Percentiles rank a stretch among this genome's conserved stretches.
Evolutionary conservation across 2,113 vertebrate species (phyloP).

Genomic region (Sakesphorus luctuosus): DNA sequence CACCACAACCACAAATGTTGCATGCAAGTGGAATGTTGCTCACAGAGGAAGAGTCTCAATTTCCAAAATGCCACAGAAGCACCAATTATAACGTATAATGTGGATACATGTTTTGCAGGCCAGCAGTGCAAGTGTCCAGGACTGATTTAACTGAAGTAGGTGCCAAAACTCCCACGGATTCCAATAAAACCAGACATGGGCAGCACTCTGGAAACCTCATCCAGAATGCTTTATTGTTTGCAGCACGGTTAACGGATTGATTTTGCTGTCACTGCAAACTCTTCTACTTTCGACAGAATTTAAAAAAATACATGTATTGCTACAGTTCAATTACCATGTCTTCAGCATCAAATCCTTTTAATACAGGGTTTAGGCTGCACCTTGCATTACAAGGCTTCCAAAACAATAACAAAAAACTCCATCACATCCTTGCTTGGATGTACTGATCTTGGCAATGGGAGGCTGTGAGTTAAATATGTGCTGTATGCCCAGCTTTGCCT

Average conservation of each 20-base stretch:
- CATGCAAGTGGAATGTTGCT: neutral
- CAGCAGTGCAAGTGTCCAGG: neutral
- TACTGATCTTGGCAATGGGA: neutral
- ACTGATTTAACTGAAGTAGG: constrained; percentile 28
- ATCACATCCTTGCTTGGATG: neutral
- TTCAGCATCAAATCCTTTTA: neutral
- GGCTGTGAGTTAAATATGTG: neutral
- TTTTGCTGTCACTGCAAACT: neutral
- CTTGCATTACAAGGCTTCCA: neutral
- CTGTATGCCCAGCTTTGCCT: neutral
- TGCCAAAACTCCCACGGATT: constrained; percentile 31
- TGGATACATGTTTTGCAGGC: neutral
- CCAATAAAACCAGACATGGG: neutral
- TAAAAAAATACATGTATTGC: neutral
- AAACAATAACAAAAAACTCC: neutral
- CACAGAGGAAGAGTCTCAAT: neutral
- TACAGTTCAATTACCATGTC: neutral
- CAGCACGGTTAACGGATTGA: neutral
- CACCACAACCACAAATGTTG: neutral
- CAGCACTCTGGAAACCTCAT: constrained; percentile 13
- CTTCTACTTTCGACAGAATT: neutral
- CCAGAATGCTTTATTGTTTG: neutral
- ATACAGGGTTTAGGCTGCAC: neutral
- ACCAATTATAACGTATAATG: neutral
- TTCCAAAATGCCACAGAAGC: neutral